These are phyloP conservation scores for Papilio dardanus DNA, from an alignment of 1,140 invertebrate species.

Conservation along the genomic window DNA sequence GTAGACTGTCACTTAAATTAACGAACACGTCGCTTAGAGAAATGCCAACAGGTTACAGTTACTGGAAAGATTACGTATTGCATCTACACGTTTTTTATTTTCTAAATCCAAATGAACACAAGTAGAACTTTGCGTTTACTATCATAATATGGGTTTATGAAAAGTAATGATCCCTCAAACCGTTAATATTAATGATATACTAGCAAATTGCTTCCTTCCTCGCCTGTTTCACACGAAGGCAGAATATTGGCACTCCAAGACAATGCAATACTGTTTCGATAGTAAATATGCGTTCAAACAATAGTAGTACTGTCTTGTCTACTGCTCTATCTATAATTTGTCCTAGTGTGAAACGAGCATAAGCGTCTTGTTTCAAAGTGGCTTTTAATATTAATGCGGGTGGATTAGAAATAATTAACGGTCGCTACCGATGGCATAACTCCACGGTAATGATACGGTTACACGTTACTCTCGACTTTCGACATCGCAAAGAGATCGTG, in stretches of 20 bases:
- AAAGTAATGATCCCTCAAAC: not conserved
- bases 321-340: not conserved
- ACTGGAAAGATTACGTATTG: not conserved
- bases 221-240: not conserved
- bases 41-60: not conserved
- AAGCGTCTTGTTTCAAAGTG: constrained; percentile 2
- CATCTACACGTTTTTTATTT: not conserved
- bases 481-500: constrained; percentile 24
- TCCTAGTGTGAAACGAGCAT: not conserved
- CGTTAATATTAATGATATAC: not conserved
- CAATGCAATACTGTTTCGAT: not conserved
- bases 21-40: not conserved
- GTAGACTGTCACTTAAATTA: constrained; percentile 1
- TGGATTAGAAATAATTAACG: constrained; percentile 29
- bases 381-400: constrained; percentile 13
- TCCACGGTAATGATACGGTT: constrained; percentile 31
- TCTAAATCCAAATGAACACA: not conserved
- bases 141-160: not conserved
- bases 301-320: not conserved
- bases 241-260: not conserved
- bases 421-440: constrained; percentile 22
- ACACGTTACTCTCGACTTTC: constrained; percentile 1
- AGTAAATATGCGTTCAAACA: not conserved
- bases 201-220: not conserved
- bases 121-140: not conserved